Evolutionary conservation across 2,113 vertebrate species (phyloP), one percentile per base, ranked within the genome.

Genomic region (Neolamprologus toae): DNA sequence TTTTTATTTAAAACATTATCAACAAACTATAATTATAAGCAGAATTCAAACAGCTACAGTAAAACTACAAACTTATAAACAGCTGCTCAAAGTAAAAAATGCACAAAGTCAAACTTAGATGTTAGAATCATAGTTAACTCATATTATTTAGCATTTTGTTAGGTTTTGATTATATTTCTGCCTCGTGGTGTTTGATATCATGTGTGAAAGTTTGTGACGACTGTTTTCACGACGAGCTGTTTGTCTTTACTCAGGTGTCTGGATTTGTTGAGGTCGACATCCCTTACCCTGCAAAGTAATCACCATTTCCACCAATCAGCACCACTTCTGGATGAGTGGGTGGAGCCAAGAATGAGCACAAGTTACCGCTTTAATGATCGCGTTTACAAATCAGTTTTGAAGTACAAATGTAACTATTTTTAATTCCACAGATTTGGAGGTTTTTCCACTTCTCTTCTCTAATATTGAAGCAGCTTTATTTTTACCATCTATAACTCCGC

Each of bases 171-270:
- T 73, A 6, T 6, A 1, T 23, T 45, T 0, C 3, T 68, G 35
- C 19, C 35, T 23, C 11, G 4, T 40, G 0, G 33, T 8, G 1
- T 28, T 73, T 47, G 14, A 26, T 5, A 17, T 49, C 23, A 47
- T 76, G 42, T 40, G 33, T 35, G 17, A 66, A 66, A 6, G 57
- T 26, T 76, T 76, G 40, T 6, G 0, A 76, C 3, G 2, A 47
- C 14, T 73, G 13, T 45, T 73, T 73, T 73, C 37, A 17, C 0
- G 4, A 45, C 12, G 40, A 73, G 13, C 21, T 45, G 7, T 71
- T 45, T 45, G 8, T 78, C 9, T 51, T 78, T 78, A 33, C 47
- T 33, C 73, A 88, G 86, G 61, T 88, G 16, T 23, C 35, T 13
- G 86, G 76, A 33, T 33, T 16, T 33, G 35, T 19, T 13, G 76